These are phyloP conservation scores for Phocides pigmalion DNA, from an alignment of 1,140 invertebrate species.

Conservation along the genomic window DNA sequence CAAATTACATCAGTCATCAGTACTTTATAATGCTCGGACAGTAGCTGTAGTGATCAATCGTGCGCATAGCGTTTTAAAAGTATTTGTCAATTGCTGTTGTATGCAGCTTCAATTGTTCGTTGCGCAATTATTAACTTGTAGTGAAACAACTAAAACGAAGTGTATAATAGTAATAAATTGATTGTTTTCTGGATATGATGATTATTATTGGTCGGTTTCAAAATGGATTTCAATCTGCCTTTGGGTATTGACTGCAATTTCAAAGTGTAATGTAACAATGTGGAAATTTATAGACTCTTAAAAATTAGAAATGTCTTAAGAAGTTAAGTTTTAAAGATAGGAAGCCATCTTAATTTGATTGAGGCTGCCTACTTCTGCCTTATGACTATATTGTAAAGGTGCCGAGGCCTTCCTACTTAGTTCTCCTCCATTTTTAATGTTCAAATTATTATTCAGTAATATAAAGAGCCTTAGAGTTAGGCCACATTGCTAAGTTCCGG, in stretches of 20 bases:
- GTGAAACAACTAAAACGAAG: slow-evolving; percentile 6
- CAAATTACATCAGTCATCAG: too few species aligned
- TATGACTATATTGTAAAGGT: too few species aligned
- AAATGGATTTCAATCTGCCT: neutral
- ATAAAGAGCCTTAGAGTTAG: too few species aligned
- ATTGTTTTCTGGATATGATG: neutral
- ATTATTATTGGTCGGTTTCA: slow-evolving; percentile 6
- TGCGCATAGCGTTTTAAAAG: neutral
- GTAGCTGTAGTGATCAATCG: neutral
- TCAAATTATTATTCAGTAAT: too few species aligned
- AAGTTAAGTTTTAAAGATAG: neutral
- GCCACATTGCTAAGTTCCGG: too few species aligned
- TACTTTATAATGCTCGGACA: too few species aligned
- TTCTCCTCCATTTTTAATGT: too few species aligned
- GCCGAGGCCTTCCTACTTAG: too few species aligned
- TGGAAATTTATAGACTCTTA: neutral
- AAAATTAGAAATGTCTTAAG: neutral
- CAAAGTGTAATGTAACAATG: neutral
- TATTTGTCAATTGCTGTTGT: slow-evolving; percentile 12
- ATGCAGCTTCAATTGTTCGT: slow-evolving; percentile 13
- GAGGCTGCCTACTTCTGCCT: too few species aligned
- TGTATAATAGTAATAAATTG: neutral
- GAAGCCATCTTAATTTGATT: too few species aligned
- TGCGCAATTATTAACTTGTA: slow-evolving; percentile 9
- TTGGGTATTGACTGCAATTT: neutral